Conservation (phyloP, 2,888 invertebrate species). For the Lithophane socia region DNA sequence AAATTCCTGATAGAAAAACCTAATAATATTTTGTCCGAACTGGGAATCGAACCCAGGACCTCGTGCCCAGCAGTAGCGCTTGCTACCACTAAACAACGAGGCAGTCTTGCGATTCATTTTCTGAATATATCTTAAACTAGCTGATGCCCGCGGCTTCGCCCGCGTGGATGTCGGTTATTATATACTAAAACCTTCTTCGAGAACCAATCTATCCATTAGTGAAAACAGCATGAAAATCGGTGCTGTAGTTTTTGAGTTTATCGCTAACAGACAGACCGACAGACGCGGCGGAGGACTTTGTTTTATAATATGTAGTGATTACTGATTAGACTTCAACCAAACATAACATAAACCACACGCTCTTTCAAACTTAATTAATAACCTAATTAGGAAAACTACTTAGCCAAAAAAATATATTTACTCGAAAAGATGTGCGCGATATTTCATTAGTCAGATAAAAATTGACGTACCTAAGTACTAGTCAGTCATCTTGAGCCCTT, state of each 20-base stretch:
- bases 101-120: not conserved
- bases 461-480: not conserved
- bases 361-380: not conserved
- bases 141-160: too few species aligned
- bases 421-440: not conserved
- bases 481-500: slow-evolving; percentile 16
- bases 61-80: not conserved
- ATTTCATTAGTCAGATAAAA: slow-evolving; percentile 18
- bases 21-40: not conserved
- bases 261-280: too few species aligned
- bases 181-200: too few species aligned
- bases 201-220: too few species aligned
- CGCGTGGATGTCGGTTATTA: too few species aligned
- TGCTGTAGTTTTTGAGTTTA: too few species aligned
- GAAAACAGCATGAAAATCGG: too few species aligned
- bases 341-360: not conserved
- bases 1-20: not conserved
- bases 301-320: too few species aligned
- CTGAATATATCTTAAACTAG: not conserved
- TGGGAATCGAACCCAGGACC: not conserved
- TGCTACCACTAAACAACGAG: not conserved
- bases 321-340: not conserved
- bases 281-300: too few species aligned
- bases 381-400: slow-evolving; percentile 33
- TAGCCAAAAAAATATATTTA: not conserved